A percentile compares a stretch with the other conserved stretches of the same genome.
Evolutionary conservation across 2,888 invertebrate genomes (phyloP).

Genomic region (Allygus modestus): DNA sequence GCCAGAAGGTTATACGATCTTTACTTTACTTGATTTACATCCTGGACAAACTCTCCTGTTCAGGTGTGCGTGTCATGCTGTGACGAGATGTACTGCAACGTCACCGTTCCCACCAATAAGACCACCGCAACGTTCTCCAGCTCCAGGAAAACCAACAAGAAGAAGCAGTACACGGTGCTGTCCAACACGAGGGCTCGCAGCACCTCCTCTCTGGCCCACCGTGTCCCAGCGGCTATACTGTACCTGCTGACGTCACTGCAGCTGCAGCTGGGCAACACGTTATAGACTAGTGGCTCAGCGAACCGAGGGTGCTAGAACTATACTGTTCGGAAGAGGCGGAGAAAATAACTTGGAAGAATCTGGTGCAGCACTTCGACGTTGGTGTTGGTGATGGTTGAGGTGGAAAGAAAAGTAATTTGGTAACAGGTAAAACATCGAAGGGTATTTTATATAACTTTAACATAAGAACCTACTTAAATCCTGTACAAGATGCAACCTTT

Average conservation of each 20-base stretch:
- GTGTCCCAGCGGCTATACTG: not conserved
- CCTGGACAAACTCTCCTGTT: no score
- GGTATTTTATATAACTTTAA: no score
- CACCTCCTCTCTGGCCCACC: not conserved
- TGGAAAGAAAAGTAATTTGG: no score
- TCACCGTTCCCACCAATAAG: slow-evolving; percentile 79
- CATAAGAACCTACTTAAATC: no score
- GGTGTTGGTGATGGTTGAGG: no score
- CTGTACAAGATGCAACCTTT: no score
- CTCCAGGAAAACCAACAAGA: slow-evolving; percentile 66
- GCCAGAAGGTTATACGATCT: no score
- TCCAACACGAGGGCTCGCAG: slow-evolving; percentile 38
- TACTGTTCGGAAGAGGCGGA: no score
- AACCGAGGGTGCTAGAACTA: not conserved
- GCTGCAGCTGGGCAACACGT: not conserved
- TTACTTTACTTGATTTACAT: no score
- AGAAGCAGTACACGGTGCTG: slow-evolving; percentile 53
- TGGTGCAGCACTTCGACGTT: no score
- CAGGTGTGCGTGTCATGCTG: slow-evolving; percentile 82
- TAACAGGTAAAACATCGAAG: no score
- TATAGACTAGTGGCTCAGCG: not conserved
- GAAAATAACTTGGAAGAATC: no score
- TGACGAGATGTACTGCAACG: slow-evolving; percentile 81
- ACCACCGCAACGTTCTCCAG: slow-evolving; percentile 78
- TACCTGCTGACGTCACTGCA: not conserved